A percentile compares a stretch with the other conserved stretches of the same genome.
These are phyloP conservation scores for Aricia agestis DNA, from an alignment of 1,140 invertebrate species.

Conservation along the genomic window DNA sequence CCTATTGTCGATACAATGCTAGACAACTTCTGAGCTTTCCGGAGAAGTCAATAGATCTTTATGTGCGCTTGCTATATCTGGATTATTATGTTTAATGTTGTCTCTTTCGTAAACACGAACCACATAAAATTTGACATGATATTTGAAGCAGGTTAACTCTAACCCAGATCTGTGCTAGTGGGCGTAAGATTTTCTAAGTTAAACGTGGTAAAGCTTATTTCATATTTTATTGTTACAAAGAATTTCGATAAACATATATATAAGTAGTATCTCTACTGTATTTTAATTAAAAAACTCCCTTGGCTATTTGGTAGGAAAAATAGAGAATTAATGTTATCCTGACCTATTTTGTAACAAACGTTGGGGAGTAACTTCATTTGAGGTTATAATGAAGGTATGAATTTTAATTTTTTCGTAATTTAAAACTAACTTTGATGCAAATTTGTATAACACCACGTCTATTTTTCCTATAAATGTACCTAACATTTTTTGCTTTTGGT, in stretches of 20 bases:
- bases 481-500: too few relatives aligned
- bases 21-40: background rate
- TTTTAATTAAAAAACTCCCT: background rate
- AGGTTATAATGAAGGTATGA: background rate
- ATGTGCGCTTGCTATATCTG: too few relatives aligned
- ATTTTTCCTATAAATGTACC: too few relatives aligned
- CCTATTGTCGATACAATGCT: background rate
- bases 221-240: background rate
- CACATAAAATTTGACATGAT: background rate
- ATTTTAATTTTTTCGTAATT: background rate
- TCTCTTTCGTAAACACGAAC: too few relatives aligned
- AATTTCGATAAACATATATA: background rate
- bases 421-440: background rate
- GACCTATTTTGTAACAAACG: background rate
- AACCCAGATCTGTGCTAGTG: too few relatives aligned
- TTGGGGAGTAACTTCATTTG: background rate
- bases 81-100: too few relatives aligned
- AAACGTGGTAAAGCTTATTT: too few relatives aligned
- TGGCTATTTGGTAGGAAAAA: background rate
- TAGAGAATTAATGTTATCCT: background rate
- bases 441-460: background rate
- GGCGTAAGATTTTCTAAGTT: too few relatives aligned
- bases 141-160: background rate
- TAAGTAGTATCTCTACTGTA: too few relatives aligned
- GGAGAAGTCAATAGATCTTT: too few relatives aligned